phyloP scores from a whole-genome alignment of 2,888 invertebrate species.

The Troides helena region DNA sequence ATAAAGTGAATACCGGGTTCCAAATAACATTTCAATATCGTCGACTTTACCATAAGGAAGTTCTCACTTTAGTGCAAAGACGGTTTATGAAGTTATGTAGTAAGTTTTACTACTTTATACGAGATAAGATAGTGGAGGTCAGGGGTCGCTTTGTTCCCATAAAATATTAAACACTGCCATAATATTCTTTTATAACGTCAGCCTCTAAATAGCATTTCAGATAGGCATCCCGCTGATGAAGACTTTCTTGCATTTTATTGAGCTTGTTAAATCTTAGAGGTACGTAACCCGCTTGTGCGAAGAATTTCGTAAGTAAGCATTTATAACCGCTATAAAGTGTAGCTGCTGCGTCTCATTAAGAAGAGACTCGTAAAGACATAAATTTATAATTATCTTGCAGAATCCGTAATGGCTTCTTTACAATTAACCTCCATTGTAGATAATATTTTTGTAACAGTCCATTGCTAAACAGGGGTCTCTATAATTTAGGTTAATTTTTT shows the following conservation, averaged over 20 bases:
- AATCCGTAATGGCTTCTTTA: slow-evolving; percentile 13
- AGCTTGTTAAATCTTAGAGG: slow-evolving; percentile 23
- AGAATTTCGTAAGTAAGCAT: slow-evolving; percentile 21
- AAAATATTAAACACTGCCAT: slow-evolving; percentile 11
- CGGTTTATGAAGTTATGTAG: slow-evolving; percentile 1
- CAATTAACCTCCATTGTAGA: background rate
- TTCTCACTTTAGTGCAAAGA: background rate
- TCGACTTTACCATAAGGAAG: background rate
- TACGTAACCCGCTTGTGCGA: slow-evolving; percentile 9
- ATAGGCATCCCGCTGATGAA: slow-evolving; percentile 12
- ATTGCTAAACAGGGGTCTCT: no score
- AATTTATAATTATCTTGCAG: slow-evolving; percentile 24
- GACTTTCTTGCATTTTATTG: slow-evolving; percentile 24
- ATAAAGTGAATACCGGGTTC: background rate
- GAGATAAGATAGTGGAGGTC: background rate
- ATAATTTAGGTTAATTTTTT: no score
- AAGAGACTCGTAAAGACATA: slow-evolving; percentile 15
- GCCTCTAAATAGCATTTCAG: background rate
- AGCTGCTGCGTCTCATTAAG: slow-evolving; percentile 18
- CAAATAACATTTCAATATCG: background rate
- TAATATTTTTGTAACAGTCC: background rate
- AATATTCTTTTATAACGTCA: slow-evolving; percentile 8
- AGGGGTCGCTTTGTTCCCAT: background rate
- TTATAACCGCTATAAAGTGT: slow-evolving; percentile 24
- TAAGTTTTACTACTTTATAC: background rate